phyloP scores from a whole-genome alignment of 2,888 invertebrate species.

The Eristalis arbustorum region DNA sequence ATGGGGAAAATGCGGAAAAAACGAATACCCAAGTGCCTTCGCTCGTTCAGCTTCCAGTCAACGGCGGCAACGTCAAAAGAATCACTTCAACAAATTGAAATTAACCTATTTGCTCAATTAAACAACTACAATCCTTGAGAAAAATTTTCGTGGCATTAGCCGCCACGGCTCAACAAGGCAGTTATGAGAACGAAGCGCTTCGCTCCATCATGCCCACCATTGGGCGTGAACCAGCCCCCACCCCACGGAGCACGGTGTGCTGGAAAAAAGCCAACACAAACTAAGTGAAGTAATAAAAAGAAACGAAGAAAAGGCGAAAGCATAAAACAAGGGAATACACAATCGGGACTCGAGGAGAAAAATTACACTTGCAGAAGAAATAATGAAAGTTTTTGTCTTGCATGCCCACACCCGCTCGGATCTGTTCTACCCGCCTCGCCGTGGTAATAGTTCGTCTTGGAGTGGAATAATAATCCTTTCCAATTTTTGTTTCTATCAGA shows the following conservation, averaged over 20 bases:
- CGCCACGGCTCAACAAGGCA: constrained; percentile 17
- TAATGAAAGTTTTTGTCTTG: constrained; percentile 58
- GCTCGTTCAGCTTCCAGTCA: constrained; percentile 41
- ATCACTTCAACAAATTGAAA: constrained; percentile 68
- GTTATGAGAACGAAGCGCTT: constrained; percentile 51
- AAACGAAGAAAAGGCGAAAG: constrained; percentile 12
- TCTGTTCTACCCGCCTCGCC: constrained; percentile 39
- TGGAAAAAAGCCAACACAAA: constrained; percentile 4
- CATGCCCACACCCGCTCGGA: background rate
- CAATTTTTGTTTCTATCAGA: constrained; percentile 67
- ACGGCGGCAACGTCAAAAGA: constrained; percentile 46
- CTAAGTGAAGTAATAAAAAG: constrained; percentile 31
- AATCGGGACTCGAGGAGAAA: constrained; percentile 53
- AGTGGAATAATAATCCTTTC: constrained; percentile 68
- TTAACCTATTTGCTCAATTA: constrained; percentile 70
- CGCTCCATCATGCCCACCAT: constrained; percentile 2
- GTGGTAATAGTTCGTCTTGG: constrained; percentile 59
- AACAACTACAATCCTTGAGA: constrained; percentile 61
- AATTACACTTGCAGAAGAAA: constrained; percentile 57
- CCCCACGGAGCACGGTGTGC: background rate
- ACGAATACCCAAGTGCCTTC: background rate
- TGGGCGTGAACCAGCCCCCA: background rate
- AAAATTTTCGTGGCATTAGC: constrained; percentile 38
- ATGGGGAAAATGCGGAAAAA: background rate
- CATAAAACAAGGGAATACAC: constrained; percentile 38